Base-by-base conservation (phyloP, 2,888 invertebrate genomes). In the Pandemis cinnamomeana region DNA sequence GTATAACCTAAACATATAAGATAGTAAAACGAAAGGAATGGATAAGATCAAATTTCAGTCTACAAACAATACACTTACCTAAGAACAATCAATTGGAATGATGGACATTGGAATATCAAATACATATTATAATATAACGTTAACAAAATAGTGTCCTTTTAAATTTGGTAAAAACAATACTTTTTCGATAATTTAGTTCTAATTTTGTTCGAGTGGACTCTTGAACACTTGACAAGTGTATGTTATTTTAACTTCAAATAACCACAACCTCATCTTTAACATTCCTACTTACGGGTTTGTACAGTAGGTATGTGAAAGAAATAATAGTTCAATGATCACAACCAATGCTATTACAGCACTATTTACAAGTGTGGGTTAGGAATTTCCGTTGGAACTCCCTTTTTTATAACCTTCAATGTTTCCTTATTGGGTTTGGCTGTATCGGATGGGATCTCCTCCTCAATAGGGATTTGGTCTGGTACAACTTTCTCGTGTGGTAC, bases 401-500 rank as follows among this genome's bases (percentile, higher is more conserved):
- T 95, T 81, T 93, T 95, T 73, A 96, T 95, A 4, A 96, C 95
- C 87, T 95, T 96, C 42, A 96, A 89, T 67, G 91, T 95, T 78
- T 95, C 94, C 75, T 91, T 91, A 78, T 86, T 86, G 0, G 95
- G 95, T 71, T 95, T 94, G 27, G 87, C 86, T 0, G 95, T 95
- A 79, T 95, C 95, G 0, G 91, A 89, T 3, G 91, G 90, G 75
- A 95, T 95, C 66, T 94, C 89, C 82, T 96, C 95, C 72, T 87
- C 89, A 11, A 95, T 94, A 5, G 95, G 95, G 72, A 91, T 92
- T 78, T 87, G 82, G 76, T 89, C 83, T 7, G 87, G 85, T 2
- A 75, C 76, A 10, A 80, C 76, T 79, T 82, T 83, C 41, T 77
- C 79, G 20, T 61, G 66, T 15, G 72, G 71, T 27, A 72, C 48